Evolutionary conservation across 1,140 invertebrate species (phyloP), one percentile per base, ranked within the genome.

Genomic region (Teleogryllus occipitalis): DNA sequence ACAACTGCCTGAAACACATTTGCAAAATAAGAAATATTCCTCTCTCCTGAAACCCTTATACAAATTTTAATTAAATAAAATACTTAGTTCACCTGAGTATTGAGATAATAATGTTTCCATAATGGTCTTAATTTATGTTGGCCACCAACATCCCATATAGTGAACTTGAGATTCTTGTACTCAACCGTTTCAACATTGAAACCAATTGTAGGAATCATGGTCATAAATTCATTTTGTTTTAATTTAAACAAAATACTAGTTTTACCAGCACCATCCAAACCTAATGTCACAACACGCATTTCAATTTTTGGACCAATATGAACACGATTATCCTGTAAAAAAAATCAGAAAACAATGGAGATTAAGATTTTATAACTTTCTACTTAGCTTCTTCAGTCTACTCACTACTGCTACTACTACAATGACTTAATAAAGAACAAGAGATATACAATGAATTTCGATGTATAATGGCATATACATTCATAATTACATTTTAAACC

Each of bases 281-380:
- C 89, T 18, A 90, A 80, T 18, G 89, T 90, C 0, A 91, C 90
- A 5, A 91, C 89, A 49, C 90, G 83, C 89, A 91, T 90, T 82
- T 91, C 90, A 78, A 91, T 90, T 82, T 91, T 90, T 18, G 89
- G 90, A 48, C 90, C 90, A 81, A 91, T 91, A 80, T 91, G 90
- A 18, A 91, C 90, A 78, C 90, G 85, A 81, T 91, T 91, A 81
- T 91, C 90, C 90, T 91, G 77, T 5, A 84, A 82, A 73, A 75
- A 75, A 8, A 8, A 22, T 39, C 2, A 22, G 15, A 14, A 39
- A 22, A 47, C 73, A 8, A 21, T 21, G 0, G n/a, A 77, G 8
- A 47, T 77, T 15, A 75, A 27, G 7, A 39, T 39, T 39, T 39
- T 39, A 39, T 39, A 39, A 39, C 27, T 39, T 2, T 39, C 27